These are phyloP conservation scores for Merodon equestris DNA, from an alignment of 2,888 invertebrate genomes.

Conservation along the genomic window DNA sequence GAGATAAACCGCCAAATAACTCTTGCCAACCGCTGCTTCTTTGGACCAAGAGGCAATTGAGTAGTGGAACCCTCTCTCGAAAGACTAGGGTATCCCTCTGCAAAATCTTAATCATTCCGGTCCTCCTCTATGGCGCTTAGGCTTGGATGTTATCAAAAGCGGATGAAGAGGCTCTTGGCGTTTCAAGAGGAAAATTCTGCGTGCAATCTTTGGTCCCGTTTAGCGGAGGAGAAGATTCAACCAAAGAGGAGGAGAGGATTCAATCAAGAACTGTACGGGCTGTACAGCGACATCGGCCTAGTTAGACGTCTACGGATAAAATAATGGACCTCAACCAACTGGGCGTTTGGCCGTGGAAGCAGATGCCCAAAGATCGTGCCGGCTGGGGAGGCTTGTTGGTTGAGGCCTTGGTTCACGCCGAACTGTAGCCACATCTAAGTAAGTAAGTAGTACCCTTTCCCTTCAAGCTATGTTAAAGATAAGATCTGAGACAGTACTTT, in stretches of 20 bases:
- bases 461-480: no score
- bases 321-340: no score
- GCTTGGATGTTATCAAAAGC: neutral
- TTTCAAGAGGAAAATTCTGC: constrained; percentile 13
- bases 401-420: no score
- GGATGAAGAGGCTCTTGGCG: neutral
- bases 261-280: neutral
- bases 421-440: no score
- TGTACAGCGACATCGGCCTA: constrained; percentile 1
- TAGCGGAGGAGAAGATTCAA: neutral
- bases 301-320: no score
- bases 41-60: constrained; percentile 1
- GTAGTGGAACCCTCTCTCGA: no score
- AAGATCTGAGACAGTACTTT: no score
- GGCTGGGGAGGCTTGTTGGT: no score
- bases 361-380: no score
- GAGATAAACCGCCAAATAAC: neutral
- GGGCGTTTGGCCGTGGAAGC: no score
- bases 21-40: constrained; percentile 12
- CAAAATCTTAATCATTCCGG: neutral
- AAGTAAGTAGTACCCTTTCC: no score
- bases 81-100: neutral
- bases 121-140: neutral
- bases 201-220: neutral
- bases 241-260: neutral